Evolutionary conservation across 1,140 invertebrate genomes (phyloP).

Genomic region (Drosophila pectinifera): DNA sequence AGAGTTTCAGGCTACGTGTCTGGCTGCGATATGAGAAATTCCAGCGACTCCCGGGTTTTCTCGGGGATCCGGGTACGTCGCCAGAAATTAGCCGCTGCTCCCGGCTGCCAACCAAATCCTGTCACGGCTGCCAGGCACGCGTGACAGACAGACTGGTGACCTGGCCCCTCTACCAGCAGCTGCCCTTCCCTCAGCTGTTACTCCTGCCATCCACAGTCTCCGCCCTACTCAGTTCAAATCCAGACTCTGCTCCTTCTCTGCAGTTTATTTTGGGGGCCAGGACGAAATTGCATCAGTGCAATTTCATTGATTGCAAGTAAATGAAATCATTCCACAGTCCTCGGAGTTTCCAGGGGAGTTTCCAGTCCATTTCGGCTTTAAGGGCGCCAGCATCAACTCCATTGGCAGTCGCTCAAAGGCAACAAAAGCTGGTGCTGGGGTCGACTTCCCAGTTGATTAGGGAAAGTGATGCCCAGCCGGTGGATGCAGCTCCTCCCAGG

Average conservation of each 20-base stretch:
- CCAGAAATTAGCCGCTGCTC: slow-evolving; percentile 47
- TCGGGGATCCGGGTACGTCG: slow-evolving; percentile 25
- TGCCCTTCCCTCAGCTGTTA: slow-evolving; percentile 9
- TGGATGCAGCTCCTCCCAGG: neutral
- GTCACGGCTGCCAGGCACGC: slow-evolving; percentile 46
- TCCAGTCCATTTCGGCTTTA: slow-evolving; percentile 44
- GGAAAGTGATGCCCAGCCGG: slow-evolving; percentile 17
- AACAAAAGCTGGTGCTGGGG: slow-evolving; percentile 24
- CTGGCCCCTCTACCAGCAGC: neutral
- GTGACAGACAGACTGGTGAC: slow-evolving; percentile 48
- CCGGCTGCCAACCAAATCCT: slow-evolving; percentile 26
- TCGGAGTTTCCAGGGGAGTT: neutral
- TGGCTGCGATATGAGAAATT: slow-evolving; percentile 67
- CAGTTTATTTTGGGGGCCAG: slow-evolving; percentile 65
- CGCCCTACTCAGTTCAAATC: slow-evolving; percentile 34
- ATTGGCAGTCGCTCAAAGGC: slow-evolving; percentile 32
- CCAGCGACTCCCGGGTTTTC: slow-evolving; percentile 13
- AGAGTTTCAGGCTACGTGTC: slow-evolving; percentile 46
- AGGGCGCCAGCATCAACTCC: slow-evolving; percentile 24
- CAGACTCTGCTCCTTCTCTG: slow-evolving; percentile 31
- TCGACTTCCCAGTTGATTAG: slow-evolving; percentile 29
- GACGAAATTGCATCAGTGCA: slow-evolving; percentile 76
- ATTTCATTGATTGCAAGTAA: slow-evolving; percentile 84
- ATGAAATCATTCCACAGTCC: slow-evolving; percentile 72
- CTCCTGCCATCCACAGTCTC: slow-evolving; percentile 8